Percentiles rank a stretch among this genome's conserved stretches.
phyloP scores from a whole-genome alignment of 2,113 vertebrate genomes.

The Podarcis raffonei region DNA sequence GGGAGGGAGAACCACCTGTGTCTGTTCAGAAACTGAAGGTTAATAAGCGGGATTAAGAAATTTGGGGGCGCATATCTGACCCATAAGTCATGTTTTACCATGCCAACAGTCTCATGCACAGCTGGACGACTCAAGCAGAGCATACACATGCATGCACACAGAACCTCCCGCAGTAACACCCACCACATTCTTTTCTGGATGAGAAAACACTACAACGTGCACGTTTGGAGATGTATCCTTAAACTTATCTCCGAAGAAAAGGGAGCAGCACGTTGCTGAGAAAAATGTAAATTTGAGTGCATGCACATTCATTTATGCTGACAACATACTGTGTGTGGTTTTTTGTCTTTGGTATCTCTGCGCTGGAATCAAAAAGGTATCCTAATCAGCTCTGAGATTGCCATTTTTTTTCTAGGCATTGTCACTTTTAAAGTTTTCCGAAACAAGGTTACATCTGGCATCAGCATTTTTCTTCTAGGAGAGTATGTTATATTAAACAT shows the following conservation, averaged over 20 bases:
- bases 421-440: neutral
- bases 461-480: neutral
- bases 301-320: too few species aligned
- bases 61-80: neutral
- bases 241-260: neutral
- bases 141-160: neutral
- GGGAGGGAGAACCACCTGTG: neutral
- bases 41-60: neutral
- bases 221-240: neutral
- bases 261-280: neutral
- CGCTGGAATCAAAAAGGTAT: neutral
- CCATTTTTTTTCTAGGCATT: neutral
- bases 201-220: neutral
- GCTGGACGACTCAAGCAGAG: neutral
- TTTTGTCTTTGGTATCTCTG: neutral
- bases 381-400: neutral
- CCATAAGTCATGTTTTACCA: neutral
- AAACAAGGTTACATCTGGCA: neutral
- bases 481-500: neutral
- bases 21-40: neutral
- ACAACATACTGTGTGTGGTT: neutral
- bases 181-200: neutral
- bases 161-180: neutral
- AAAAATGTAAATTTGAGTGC: neutral
- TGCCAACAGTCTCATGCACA: neutral